Base-by-base conservation (phyloP, 2,888 invertebrate species). In the Tortrix viridana region DNA sequence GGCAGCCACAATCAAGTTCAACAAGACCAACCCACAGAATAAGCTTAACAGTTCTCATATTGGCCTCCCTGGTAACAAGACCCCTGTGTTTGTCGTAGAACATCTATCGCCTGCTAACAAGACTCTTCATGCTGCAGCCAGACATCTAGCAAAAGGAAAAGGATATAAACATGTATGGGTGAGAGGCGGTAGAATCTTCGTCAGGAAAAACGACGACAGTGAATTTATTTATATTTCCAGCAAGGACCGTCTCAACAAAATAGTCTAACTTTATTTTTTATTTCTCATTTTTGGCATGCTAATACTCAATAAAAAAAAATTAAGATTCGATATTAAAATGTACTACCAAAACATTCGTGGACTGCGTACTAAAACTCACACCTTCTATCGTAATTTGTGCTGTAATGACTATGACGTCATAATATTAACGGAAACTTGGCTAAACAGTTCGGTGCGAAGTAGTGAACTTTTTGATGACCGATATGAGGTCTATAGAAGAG, bases 381-480 rank as follows among this genome's bases (percentile, higher is more conserved):
- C 18, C 3, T 49, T 32, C 18, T 49, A 26, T 37, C 14, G 22
- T 16, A 46, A 52, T 20, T 2, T 50, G 7, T 14, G 18, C 12
- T 19, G 22, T 46, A 47, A 38, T 53, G 22, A 44, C n/a, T 47
- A 52, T 22, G 62, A 62, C 23, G 20, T 57, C 6, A 47, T 62
- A 19, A 38, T 62, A 6, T 12, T 62, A 12, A 57, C 56, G 4
- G 62, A 57, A 22, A 62, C 62, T 9, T 63, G 63, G 63, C 41
- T 63, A 2, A 58, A 57, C 20, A 22, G 32, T 18, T 37, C 16
- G 14, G 26, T 63, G 18, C 9, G 41, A 3, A 58, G 32, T 18
- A 22, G 46, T 19, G 63, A 58, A n/a, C 41, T 63, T 12, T 63
- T 63, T 37, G 58, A 63, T 38, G 41, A 43, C 16, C n/a, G 54